Base-by-base conservation (phyloP, 2,113 vertebrate species). In the Promerops cafer region DNA sequence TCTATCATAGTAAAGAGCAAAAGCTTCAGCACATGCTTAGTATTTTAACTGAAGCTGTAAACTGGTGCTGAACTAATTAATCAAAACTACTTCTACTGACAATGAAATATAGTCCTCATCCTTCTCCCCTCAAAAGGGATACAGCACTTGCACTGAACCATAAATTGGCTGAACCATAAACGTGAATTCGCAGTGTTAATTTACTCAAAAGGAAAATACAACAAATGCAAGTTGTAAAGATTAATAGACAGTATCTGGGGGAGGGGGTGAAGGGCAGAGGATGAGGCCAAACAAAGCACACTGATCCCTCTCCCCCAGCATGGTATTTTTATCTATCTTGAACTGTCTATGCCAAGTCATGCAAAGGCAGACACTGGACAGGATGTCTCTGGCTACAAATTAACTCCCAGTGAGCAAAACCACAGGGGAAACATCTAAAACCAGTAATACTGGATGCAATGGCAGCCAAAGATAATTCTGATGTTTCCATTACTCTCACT, bases 381-480 rank as follows among this genome's bases (percentile, higher is more conserved):
- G 75, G 27, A 90, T 52, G 86, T 50, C 65, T 80, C 53, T n/a
- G 52, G 66, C 56, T 68, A 50, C n/a, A 44, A 13, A 59, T 42
- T 40, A 74, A 66, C 23, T 89, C 37, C 52, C 57, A 76, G 16
- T 22, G 64, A 82, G 53, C 60, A 70, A 92, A 94, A 86, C 83
- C 93, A 82, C 71, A 57, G 10, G 15, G 21, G 30, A n/a, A 40
- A 84, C 33, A 76, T 78, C 53, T 81, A 61, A 83, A 90, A 92
- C 16, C 65, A 72, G 45, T 17, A 66, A 86, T 8, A 81, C 47
- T 22, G 54, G 33, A 72, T 10, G 76, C 69, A 89, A 23, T 16
- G 71, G 79, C 56, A 88, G 79, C 52, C 86, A 89, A 65, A 93
- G 90, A 89, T 76, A 95, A 94, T 44, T 54, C 35, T 83, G n/a